Evolutionary conservation across 2,797 vertebrate genomes (phyloP), one percentile per base, ranked within the genome.

Genomic region (Sebastes goodei): DNA sequence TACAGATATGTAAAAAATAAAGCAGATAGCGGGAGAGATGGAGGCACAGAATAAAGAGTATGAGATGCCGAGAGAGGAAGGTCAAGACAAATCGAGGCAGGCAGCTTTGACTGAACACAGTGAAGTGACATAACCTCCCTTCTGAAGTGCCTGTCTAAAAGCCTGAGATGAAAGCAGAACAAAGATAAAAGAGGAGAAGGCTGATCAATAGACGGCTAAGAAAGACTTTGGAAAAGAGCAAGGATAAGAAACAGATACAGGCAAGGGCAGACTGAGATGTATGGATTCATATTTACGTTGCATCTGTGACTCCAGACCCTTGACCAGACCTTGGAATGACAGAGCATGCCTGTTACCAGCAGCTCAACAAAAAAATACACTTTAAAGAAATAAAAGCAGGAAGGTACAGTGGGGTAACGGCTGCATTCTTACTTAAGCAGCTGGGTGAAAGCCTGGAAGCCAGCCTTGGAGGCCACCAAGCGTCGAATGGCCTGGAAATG

Each of bases 401-500:
- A 76, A 62, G 60, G 7, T 21, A 4, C 42, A 25, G 23, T 4
- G 4, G 10, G 14, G 20, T 11, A 20, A 67, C 12, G 20, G 71
- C 33, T 30, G 64, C 21, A 7, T 56, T 71, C 97, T 95, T 97
- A 99, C 98, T 97, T 99, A 60, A 97, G 98, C 90, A 99, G 97
- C 90, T 99, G 98, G 76, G 99, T 99, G 91, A 99, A 99, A 75
- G 99, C 99, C 93, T 98, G 96, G 94, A 99, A 99, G 61, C 99
- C 99, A 7, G 99, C 99, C 95, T 99, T 99, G 87, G 99, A 99
- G 88, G 99, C 98, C 84, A 99, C 98, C 57, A 99, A 93, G 80
- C 99, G 96, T 38, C 99, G 96, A 64, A 99, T 96, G 85, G 98
- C 98, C 95, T 99, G 99, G 89, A 99, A 99, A 15, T 99, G 98